Evolutionary conservation across 2,888 invertebrate genomes (phyloP), one percentile per base, ranked within the genome.

Genomic region (Melanostoma scalare): DNA sequence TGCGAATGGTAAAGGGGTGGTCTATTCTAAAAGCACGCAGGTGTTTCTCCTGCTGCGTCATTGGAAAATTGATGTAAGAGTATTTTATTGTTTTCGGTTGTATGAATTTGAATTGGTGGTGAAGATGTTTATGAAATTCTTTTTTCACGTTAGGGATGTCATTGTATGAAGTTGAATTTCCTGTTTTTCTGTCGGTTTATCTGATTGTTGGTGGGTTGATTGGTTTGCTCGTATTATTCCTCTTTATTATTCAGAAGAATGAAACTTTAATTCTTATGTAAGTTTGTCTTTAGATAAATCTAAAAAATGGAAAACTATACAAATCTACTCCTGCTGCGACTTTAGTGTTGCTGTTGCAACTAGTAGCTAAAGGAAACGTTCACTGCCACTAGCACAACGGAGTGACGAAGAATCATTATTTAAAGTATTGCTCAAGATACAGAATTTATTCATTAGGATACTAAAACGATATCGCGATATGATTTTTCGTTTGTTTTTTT

Each of bases 11-110:
- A 56, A 73, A 42, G 50, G 78, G 82, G 61, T 82, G 44, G 52
- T 40, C 48, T 31, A 10, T 30, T 52, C 52, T 20, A 61, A 53
- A 63, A 61, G 69, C 56, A 65, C 63, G 82, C 82, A 82, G 82
- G 82, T 82, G 82, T 82, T 78, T 61, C 63, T 48, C 20, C 42
- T 52, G 9, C 52, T 44, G 60, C 56, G 35, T 20, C 56, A 38
- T 63, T 56, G 50, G 4, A 56, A 75, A 65, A 79, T 56, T 30
- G 68, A 9, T 78, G 68, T 63, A 53, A 48, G 10, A 77, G 77
- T 35, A 68, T 77, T 82, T 82, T 72, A 73, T 72, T 77, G 60
- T 73, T 44, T 77, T 68, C 63, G 63, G 53, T 82, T 78, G 78
- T 78, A 58, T 74, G 78, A 68, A 69, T 68, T 46, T 30, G 68